Base-by-base conservation (phyloP, 2,113 vertebrate species). In the Nymphicus hollandicus region DNA sequence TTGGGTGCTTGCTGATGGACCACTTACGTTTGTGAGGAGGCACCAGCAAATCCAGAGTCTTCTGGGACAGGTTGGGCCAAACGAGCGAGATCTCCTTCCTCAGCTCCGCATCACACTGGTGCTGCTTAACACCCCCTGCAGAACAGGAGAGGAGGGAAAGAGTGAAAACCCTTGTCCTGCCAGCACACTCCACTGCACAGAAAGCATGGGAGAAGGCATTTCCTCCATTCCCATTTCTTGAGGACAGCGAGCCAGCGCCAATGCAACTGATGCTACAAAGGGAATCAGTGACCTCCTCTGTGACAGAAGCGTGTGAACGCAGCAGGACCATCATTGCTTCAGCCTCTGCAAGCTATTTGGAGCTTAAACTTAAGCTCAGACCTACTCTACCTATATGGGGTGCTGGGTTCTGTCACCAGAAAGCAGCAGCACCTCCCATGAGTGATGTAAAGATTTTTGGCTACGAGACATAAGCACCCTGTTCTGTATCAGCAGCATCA, bases 41-140 rank as follows among this genome's bases (percentile, higher is more conserved):
- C 80, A 99, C 99, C 96, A 99, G 94, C 74, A 99, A 95, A 92
- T 99, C 99, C 98, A 99, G 96, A 16, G 98, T 99, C 96, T 99
- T 99, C 95, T 99, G 98, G 35, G 99, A 99, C 17, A 99, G 98
- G 72, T 97, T 99, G 80, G 99, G 98, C 99, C 99, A 99, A 86
- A 99, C 99, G 5, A 98, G 98, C 0, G 98, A 97, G 81, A 99
- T 98, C 96, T 99, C 99, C 96, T 99, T 99, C 87, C 99, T 98
- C 68, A 99, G 74, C 93, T 99, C 98, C 3, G 99, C 98, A 5
- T 99, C 99, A 31, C 98, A 98, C 77, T 99, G 97, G 69, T 99
- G 98, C 96, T 99, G 99, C 80, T 98, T 98, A 4, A 98, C 97
- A 50, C 99, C 99, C 2, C 99, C 98, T 99, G 95, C 7, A 84